Evolutionary conservation across 2,888 invertebrate species (phyloP), one percentile per base, ranked within the genome.

Genomic region (Pedicia rivosa): DNA sequence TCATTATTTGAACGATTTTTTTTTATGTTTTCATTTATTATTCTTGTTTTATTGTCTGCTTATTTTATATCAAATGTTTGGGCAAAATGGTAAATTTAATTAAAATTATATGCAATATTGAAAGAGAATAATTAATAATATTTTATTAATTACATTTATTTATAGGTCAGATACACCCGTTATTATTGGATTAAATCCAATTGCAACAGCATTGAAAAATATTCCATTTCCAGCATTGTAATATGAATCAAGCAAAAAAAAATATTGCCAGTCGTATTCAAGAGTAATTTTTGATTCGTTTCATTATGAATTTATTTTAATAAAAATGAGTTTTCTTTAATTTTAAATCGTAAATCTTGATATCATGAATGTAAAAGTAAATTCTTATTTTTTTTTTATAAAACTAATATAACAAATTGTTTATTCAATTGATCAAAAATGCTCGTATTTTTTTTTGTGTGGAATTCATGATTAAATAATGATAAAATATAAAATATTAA

Each of bases 201-300:
- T 72, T 45, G 71, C 76, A 32, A 74, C 74, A 40, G 65, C 70
- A 1, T 64, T 86, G 1, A 65, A 67, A 3, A 64, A 71, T 38
- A 69, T 86, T 39, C 86, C 86, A 0, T 86, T 87, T 57, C 86
- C 87, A 0, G 80, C 86, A 0, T 41, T 87, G 87, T 54, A 86
- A 84, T 53, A 77, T 83, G 56, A 87, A 86, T 55, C 78, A 80
- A 53, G 82, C 77, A 0, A 72, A 74, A 46, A 74, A 67, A 44
- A 67, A 63, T 16, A 73, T 71, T 40, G 77, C 72, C 3, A 59
- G 63, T 43, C 59, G 63, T 31, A 66, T 68, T 29, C 44, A 46
- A 17, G 36, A 44, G 53, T 55, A 39, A 46, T 13, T 29, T 20
- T 28, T 14, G 5, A 9, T 26, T 7, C 13, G 10, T n/a, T n/a